Evolutionary conservation across 2,888 invertebrate genomes (phyloP), one percentile per base, ranked within the genome.

Genomic region (Ormyrus rosae): DNA sequence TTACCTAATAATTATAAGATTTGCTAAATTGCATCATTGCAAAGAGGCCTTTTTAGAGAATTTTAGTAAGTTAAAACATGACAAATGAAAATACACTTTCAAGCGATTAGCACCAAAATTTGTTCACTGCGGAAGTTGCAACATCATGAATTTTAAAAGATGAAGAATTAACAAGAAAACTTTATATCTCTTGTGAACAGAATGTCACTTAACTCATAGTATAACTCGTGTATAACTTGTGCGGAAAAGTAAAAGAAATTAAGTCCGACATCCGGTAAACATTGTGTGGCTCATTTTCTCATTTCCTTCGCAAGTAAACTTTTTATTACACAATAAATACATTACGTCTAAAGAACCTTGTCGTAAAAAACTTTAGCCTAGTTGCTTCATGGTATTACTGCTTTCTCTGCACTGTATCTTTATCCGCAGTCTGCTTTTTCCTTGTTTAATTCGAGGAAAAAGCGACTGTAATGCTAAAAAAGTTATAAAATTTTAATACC

Each of bases 271-370:
- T 58, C 51, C 10, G 51, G 75, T 75, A 75, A 75, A 75, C 60
- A 68, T 51, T 74, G 65, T 55, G n/a, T n/a, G 61, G 75, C 64
- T 61, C 68, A 53, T 60, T 75, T 68, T 53, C 61, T 75, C 68
- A 75, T 75, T 75, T 75, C 13, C 67, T 75, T 68, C 61, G 61
- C 74, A 75, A 81, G 82, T 74, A 79, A 81, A 82, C 75, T 75
- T 85, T 88, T 87, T 85, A 87, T 86, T 85, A 84, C 82, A 82
- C 86, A 86, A 88, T 87, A 88, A 88, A 88, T 87, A 86, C 86
- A 86, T 87, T 85, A 86, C 86, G 84, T 45, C 83, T 82, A 84
- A 85, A 86, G 84, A 86, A 86, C 85, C 83, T 79, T 48, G 84
- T 81, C 82, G 85, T 85, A 85, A 88, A 88, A 86, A 88, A 87